phyloP scores from a whole-genome alignment of 2,113 vertebrate genomes.

The Leucoraja erinaceus region DNA sequence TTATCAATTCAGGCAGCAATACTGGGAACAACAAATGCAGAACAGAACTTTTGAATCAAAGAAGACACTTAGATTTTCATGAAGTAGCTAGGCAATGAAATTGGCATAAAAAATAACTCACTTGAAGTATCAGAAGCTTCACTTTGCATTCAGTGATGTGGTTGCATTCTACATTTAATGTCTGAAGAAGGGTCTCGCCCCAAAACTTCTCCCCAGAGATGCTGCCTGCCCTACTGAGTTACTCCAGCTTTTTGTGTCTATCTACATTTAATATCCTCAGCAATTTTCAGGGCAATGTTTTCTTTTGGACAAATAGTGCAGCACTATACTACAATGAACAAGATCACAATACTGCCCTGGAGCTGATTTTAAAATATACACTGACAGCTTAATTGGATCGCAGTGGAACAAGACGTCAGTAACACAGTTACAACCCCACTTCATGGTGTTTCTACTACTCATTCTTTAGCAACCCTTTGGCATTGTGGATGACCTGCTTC shows the following conservation, averaged over 20 bases:
- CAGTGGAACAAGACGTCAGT: background rate
- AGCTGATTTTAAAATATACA: background rate
- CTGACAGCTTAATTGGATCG: conserved; percentile 17
- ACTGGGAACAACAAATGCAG: background rate
- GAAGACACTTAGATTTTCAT: background rate
- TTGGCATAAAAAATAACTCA: background rate
- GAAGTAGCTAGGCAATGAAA: background rate
- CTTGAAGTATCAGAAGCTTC: background rate
- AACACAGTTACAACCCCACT: background rate
- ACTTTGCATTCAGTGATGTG: background rate
- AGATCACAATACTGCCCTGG: background rate
- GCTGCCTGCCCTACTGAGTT: no score
- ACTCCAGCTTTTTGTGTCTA: no score
- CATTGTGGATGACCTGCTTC: no score
- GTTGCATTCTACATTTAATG: background rate
- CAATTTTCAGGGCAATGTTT: background rate
- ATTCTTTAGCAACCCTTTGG: no score
- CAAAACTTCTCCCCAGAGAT: no score
- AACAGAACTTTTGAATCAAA: background rate
- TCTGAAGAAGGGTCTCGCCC: no score
- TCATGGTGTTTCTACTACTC: background rate
- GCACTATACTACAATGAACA: background rate
- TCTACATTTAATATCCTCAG: no score
- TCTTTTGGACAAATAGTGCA: background rate
- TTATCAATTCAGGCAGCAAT: background rate